Percentiles rank a stretch among this genome's conserved stretches.
Evolutionary conservation across 1,140 invertebrate genomes (phyloP).

Genomic region (Danaus melanippus): DNA sequence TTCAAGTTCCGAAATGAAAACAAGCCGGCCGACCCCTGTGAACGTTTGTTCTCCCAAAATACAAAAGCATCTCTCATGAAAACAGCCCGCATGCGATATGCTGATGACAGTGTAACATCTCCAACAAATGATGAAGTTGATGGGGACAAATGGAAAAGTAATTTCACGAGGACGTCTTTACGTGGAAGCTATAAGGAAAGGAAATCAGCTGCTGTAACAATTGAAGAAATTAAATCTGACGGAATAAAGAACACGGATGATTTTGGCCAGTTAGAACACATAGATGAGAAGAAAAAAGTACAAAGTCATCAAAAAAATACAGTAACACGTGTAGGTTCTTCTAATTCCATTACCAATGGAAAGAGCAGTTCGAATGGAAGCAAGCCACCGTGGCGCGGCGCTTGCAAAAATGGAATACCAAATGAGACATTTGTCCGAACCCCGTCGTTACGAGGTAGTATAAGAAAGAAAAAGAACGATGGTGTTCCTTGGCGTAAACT

Average conservation of each 20-base stretch:
- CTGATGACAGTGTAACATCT: constrained; percentile 52
- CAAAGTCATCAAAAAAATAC: constrained; percentile 35
- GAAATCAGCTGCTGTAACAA: constrained; percentile 58
- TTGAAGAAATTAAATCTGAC: constrained; percentile 63
- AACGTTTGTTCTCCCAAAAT: constrained; percentile 69
- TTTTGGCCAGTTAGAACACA: constrained; percentile 30
- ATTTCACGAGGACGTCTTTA: constrained; percentile 53
- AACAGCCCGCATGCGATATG: constrained; percentile 72
- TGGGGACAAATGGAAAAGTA: constrained; percentile 55
- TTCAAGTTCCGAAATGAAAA: constrained; percentile 41
- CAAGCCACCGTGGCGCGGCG: constrained; percentile 72
- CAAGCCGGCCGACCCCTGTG: constrained; percentile 47
- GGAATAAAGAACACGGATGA: constrained; percentile 48
- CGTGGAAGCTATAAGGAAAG: constrained; percentile 66
- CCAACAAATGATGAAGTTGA: constrained; percentile 53
- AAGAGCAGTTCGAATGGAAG: constrained; percentile 37
- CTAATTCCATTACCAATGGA: constrained; percentile 33
- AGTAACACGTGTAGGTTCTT: constrained; percentile 43
- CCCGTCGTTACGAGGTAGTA: constrained; percentile 58
- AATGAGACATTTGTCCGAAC: constrained; percentile 51
- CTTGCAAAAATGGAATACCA: constrained; percentile 48
- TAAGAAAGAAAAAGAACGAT: constrained; percentile 58
- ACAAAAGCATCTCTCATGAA: constrained; percentile 75
- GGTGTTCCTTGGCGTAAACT: constrained; percentile 72
- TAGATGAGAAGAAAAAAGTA: constrained; percentile 50